Evolutionary conservation across 2,888 invertebrate species (phyloP), one percentile per base, ranked within the genome.

Genomic region (Euplexia lucipara): DNA sequence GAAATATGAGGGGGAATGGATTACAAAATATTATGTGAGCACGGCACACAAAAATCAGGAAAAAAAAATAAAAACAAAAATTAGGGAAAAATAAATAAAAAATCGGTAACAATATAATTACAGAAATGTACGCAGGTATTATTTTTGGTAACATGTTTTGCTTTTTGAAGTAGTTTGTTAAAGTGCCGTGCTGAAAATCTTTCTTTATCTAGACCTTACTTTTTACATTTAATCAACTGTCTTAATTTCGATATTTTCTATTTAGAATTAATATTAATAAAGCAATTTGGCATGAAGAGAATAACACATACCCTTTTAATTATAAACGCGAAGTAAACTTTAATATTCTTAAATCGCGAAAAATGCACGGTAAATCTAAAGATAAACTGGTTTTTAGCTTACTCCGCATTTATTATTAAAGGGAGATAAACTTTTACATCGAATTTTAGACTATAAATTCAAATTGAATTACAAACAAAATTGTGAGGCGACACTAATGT

Each of bases 211-310:
- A 26, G 3, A 26, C 26, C 26, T 3, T 26, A 26, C 26, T n/a
- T n/a, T n/a, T n/a, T n/a, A n/a, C n/a, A n/a, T n/a, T 20, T 22
- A 37, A 45, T 26, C 22, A 39, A 48, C 22, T 35, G 20, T 42
- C 30, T 39, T 22, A 52, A 39, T 56, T 35, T 60, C 16, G 30
- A 52, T 37, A 56, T 22, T 26, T 53, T 39, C n/a, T 39, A 22
- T 63, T 67, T 49, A 44, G 22, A 30, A 47, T 45, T 61, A 59
- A 70, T 39, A 69, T 54, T 48, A 53, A 65, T 56, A 34, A 49
- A 41, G 18, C 22, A 52, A 37, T 72, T 72, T 72, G 71, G 71
- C 71, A 72, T 75, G 57, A 70, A 75, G 76, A 70, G 71, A 75
- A 61, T 58, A 75, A 70, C 37, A 58, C 16, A 45, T 26, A 26